Percentiles rank a stretch among this genome's conserved stretches.
These are phyloP conservation scores for Ectropis grisescens DNA, from an alignment of 1,140 invertebrate species.

Conservation along the genomic window DNA sequence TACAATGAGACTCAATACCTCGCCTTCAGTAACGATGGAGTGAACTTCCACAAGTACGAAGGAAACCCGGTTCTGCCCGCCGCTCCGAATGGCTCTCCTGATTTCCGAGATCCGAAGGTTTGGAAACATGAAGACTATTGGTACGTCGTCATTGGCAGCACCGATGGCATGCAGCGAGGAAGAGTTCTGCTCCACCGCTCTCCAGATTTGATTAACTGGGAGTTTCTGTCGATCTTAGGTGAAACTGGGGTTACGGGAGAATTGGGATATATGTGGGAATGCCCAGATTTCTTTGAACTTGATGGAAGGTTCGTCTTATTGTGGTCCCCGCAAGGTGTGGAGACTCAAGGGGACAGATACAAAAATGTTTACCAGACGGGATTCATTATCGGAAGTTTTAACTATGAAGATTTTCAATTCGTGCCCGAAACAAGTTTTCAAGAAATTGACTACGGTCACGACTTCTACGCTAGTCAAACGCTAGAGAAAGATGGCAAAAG, in stretches of 20 bases:
- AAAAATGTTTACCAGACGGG: conserved; percentile 56
- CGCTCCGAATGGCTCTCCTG: conserved; percentile 37
- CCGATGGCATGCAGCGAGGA: conserved; percentile 36
- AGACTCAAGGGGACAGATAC: conserved; percentile 48
- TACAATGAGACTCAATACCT: conserved; percentile 51
- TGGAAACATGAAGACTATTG: conserved; percentile 50
- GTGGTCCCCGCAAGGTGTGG: conserved; percentile 56
- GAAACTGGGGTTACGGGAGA: conserved; percentile 37
- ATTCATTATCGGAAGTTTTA: conserved; percentile 51
- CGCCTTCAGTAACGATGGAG: conserved; percentile 44
- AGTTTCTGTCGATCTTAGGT: conserved; percentile 42
- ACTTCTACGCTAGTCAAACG: conserved; percentile 62
- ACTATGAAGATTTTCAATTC: conserved; percentile 49
- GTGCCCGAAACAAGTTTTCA: conserved; percentile 38
- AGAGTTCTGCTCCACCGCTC: conserved; percentile 53
- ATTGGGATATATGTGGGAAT: conserved; percentile 61
- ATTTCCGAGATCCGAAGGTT: conserved; percentile 62
- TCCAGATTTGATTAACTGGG: conserved; percentile 44
- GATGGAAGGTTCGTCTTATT: conserved; percentile 50
- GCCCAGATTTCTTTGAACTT: conserved; percentile 57
- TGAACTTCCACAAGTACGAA: conserved; percentile 48
- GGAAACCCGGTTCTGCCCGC: conserved; percentile 42
- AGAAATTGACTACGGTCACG: conserved; percentile 58
- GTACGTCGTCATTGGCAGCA: conserved; percentile 55
- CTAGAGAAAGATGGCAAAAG: conserved; percentile 42